A percentile compares a stretch with the other conserved stretches of the same genome.
Evolutionary conservation across 1,140 invertebrate species (phyloP).

Genomic region (Brachionus asplanchnoidis): DNA sequence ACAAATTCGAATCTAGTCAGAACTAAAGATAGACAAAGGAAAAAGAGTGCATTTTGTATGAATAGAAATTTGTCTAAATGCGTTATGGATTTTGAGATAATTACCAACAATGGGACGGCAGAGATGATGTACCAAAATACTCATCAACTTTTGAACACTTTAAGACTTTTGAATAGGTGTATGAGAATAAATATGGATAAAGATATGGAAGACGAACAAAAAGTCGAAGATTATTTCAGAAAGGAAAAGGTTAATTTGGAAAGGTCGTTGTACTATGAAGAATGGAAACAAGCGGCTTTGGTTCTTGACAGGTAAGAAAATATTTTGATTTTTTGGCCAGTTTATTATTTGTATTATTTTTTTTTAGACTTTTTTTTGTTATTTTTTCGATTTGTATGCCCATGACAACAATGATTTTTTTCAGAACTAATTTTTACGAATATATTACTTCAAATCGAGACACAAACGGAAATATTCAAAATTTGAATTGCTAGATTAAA

Average conservation of each 20-base stretch:
- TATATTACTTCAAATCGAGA: constrained; percentile 2
- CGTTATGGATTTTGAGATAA: neutral
- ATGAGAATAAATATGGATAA: neutral
- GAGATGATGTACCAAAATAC: neutral
- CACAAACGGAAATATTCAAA: neutral
- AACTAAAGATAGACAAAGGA: neutral
- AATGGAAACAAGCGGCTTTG: constrained; percentile 36
- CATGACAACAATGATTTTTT: constrained; percentile 23
- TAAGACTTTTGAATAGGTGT: neutral
- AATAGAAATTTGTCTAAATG: constrained; percentile 13
- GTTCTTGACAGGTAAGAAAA: constrained; percentile 16
- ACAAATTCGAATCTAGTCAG: neutral
- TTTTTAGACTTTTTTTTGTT: constrained; percentile 30
- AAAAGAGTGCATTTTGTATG: neutral
- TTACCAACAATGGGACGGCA: neutral
- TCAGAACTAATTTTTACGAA: constrained; percentile 27
- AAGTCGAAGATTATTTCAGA: neutral
- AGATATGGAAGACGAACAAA: neutral
- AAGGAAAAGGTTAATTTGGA: neutral
- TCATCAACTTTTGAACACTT: neutral
- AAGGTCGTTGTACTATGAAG: constrained; percentile 21
- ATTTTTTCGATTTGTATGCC: constrained; percentile 37
- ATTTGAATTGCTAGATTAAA: neutral
- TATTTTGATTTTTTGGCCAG: neutral
- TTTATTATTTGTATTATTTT: neutral